phyloP scores from a whole-genome alignment of 2,888 invertebrate genomes.

The Callimorpha dominula region DNA sequence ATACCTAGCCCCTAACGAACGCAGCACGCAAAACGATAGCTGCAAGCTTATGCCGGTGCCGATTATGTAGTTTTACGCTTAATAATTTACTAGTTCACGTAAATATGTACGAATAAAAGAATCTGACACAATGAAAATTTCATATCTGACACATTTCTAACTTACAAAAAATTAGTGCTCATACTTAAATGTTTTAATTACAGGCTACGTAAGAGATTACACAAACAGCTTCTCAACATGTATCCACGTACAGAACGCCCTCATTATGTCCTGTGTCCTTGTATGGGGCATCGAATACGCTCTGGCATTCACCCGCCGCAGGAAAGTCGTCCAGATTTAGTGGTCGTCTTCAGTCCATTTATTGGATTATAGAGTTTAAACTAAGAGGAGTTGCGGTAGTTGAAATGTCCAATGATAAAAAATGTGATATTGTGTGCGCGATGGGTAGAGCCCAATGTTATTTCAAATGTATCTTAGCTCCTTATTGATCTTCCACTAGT shows the following conservation, averaged over 20 bases:
- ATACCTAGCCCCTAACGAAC: too few species aligned
- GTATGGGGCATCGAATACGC: constrained; percentile 90
- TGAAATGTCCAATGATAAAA: background rate
- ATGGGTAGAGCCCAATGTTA: background rate
- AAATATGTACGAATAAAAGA: too few species aligned
- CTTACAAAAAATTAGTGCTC: background rate
- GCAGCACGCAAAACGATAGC: too few species aligned
- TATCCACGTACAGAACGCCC: constrained; percentile 90
- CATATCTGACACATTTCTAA: too few species aligned
- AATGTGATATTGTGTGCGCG: background rate
- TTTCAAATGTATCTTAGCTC: background rate
- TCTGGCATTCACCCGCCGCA: constrained; percentile 75
- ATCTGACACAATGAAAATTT: too few species aligned
- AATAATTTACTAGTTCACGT: too few species aligned
- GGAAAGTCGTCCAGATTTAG: constrained; percentile 68
- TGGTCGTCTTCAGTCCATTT: background rate
- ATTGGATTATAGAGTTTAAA: constrained; percentile 3
- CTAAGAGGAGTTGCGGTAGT: background rate
- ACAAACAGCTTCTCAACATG: constrained; percentile 90
- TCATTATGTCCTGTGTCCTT: constrained; percentile 89
- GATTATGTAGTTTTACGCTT: too few species aligned
- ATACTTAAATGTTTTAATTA: constrained; percentile 1
- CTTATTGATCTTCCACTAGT: background rate
- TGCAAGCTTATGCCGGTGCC: too few species aligned
- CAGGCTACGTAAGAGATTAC: constrained; percentile 90